Evolutionary conservation across 2,888 invertebrate species (phyloP).

Genomic region (Brachynemurus nebulosus): DNA sequence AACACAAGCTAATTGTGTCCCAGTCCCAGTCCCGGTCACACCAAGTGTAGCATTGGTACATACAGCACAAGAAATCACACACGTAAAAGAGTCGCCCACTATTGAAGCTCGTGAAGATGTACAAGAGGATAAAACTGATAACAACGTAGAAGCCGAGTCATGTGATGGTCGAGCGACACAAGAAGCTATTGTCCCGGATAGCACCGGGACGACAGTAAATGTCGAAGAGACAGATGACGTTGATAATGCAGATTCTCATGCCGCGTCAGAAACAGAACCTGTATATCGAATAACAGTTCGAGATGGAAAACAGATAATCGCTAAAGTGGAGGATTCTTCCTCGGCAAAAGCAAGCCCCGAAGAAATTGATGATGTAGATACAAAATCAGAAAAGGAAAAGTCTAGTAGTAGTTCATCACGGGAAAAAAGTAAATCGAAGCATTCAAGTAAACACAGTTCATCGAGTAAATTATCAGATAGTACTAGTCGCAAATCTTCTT

Average conservation of each 20-base stretch:
- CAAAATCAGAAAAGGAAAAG: constrained; percentile 18
- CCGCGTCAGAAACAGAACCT: constrained; percentile 11
- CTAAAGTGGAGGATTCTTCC: constrained; percentile 35
- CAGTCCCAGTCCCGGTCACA: constrained; percentile 29
- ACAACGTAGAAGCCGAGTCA: constrained; percentile 10
- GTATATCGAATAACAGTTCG: constrained; percentile 51
- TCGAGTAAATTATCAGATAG: constrained; percentile 10
- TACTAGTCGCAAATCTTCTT: constrained; percentile 25
- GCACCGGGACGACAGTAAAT: constrained; percentile 8
- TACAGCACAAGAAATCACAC: neutral
- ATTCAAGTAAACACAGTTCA: constrained; percentile 20
- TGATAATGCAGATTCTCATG: constrained; percentile 13
- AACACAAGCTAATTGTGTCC: constrained; percentile 13
- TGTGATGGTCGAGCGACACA: constrained; percentile 9
- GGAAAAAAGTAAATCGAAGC: constrained; percentile 26
- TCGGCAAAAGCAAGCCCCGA: constrained; percentile 11
- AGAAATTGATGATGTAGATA: constrained; percentile 22
- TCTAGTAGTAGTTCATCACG: constrained; percentile 15
- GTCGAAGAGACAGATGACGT: constrained; percentile 8
- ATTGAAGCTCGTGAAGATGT: constrained; percentile 10
- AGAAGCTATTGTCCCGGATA: neutral
- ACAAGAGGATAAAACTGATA: constrained; percentile 11
- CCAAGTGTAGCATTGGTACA: neutral
- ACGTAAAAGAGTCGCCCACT: constrained; percentile 16
- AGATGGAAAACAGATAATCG: constrained; percentile 57